phyloP scores from a whole-genome alignment of 2,797 vertebrate species.

The Tragelaphus eurycerus region DNA sequence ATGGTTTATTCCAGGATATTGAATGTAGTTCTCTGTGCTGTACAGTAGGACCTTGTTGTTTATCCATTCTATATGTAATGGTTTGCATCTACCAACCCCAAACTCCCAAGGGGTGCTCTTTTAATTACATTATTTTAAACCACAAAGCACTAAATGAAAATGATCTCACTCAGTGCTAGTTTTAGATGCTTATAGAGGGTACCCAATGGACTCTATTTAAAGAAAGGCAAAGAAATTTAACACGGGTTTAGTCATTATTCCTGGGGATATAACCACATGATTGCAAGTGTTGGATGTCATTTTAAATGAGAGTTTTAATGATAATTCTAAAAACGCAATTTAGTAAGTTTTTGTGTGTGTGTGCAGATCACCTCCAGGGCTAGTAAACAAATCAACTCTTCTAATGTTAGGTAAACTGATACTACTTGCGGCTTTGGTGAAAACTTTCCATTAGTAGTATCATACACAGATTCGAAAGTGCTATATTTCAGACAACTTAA shows the following conservation, averaged over 20 bases:
- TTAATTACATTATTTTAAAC: constrained; percentile 43
- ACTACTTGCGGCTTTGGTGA: neutral
- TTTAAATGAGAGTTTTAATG: constrained; percentile 46
- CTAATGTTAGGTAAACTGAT: neutral
- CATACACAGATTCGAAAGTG: neutral
- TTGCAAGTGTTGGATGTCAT: neutral
- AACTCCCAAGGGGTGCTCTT: neutral
- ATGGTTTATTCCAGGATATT: neutral
- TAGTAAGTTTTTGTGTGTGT: constrained; percentile 10
- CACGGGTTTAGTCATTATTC: constrained; percentile 21
- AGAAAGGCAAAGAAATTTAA: constrained; percentile 1
- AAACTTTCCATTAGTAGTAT: neutral
- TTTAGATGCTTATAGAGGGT: neutral
- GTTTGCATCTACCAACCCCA: neutral
- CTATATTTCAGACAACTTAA: constrained; percentile 50
- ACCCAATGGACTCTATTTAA: neutral
- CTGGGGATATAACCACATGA: neutral
- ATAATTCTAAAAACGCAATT: constrained; percentile 29
- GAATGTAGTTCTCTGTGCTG: neutral
- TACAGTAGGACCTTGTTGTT: neutral
- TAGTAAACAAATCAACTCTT: neutral
- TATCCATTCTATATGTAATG: neutral
- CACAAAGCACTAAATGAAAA: constrained; percentile 10
- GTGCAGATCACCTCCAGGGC: neutral
- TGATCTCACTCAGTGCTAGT: neutral